Percentiles rank a stretch among this genome's conserved stretches.
phyloP scores from a whole-genome alignment of 1,140 invertebrate genomes.

The Nixonia krombeini region DNA sequence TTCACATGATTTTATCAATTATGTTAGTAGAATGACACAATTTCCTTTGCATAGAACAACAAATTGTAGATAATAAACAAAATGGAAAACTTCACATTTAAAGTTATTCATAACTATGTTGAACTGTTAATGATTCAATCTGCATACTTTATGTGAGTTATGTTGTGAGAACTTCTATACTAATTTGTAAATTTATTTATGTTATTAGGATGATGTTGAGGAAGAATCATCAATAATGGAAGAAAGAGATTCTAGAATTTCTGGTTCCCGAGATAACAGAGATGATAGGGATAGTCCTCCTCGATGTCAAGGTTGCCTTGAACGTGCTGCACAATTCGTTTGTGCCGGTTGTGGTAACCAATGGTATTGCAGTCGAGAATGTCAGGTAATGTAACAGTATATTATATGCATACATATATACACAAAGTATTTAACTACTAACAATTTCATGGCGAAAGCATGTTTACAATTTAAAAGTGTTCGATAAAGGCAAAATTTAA shows the following conservation, averaged over 20 bases:
- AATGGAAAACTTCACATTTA: too few relatives aligned
- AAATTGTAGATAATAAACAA: too few relatives aligned
- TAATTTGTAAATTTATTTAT: too few relatives aligned
- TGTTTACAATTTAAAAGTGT: not conserved
- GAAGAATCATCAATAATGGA: constrained; percentile 78
- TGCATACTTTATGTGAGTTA: too few relatives aligned
- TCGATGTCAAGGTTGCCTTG: constrained; percentile 84
- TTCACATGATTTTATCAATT: too few relatives aligned
- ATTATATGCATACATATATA: not conserved
- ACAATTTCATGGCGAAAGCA: too few relatives aligned
- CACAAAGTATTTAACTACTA: not conserved
- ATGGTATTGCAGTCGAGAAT: constrained; percentile 91
- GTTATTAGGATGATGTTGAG: constrained; percentile 73
- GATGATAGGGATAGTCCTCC: constrained; percentile 67
- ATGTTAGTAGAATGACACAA: too few relatives aligned
- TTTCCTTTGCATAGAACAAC: too few relatives aligned
- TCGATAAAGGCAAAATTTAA: not conserved
- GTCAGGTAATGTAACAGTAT: constrained; percentile 78
- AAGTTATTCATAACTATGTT: too few relatives aligned
- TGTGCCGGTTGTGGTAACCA: constrained; percentile 90
- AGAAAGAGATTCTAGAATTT: constrained; percentile 72
- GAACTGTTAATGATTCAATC: too few relatives aligned
- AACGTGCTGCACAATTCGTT: constrained; percentile 84
- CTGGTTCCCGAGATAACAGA: constrained; percentile 58
- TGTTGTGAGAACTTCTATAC: too few relatives aligned